Evolutionary conservation across 2,888 invertebrate genomes (phyloP), one percentile per base, ranked within the genome.

Genomic region (Rhimphoctona megacephalus): DNA sequence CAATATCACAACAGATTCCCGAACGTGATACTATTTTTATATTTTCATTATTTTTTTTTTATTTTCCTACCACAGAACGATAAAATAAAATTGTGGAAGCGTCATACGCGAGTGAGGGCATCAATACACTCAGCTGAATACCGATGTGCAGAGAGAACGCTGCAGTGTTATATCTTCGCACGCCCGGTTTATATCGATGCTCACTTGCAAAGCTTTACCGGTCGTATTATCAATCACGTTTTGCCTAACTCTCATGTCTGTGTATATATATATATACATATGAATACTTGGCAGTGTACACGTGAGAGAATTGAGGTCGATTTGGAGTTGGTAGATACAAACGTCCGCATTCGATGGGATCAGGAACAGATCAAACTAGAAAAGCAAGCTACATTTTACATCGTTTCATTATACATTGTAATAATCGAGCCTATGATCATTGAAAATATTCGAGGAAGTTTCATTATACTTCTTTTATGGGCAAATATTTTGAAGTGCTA

Each of bases 191-290:
- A 74, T 85, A 82, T 82, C 85, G 82, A 85, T 82, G 43, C 64
- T 52, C 79, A 43, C 67, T 76, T 64, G 76, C 70, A 57, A 83
- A 54, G 82, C 82, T 79, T 61, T 80, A 85, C 79, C 79, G 69
- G 69, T 79, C 43, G 74, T 82, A 78, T 79, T 82, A 82, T 82
- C 74, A 74, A 85, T 85, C 85, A 79, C 82, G 70, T 74, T 79
- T 77, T 81, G 67, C 81, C 6, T 61, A 30, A 17, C 36, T 73
- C 52, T 22, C n/a, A 1, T 25, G 39, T 67, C 46, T 57, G 22
- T 77, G 57, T 78, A 57, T 22, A 19, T 66, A 39, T 70, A 25
- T 25, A 39, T 22, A 22, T 74, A 67, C 19, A 14, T 54, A 52
- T 70, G 33, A 19, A 49, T 22, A 22, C 57, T 57, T 67, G 52